A percentile compares a stretch with the other conserved stretches of the same genome.
phyloP scores from a whole-genome alignment of 2,113 vertebrate genomes.

The Mixornis gularis region DNA sequence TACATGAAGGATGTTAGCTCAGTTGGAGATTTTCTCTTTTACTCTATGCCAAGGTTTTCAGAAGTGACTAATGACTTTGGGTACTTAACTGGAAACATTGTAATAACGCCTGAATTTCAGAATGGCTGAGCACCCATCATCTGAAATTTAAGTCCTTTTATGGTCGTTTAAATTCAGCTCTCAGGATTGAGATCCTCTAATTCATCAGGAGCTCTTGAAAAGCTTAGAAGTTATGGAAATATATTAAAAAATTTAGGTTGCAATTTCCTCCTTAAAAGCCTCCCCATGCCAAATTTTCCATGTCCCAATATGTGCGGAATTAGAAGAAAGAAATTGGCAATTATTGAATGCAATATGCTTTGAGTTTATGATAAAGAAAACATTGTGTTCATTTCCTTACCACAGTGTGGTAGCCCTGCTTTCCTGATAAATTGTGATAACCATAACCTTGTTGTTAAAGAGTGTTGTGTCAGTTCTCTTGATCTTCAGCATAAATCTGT shows the following conservation, averaged over 20 bases:
- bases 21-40: constrained; percentile 58
- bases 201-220: constrained; percentile 33
- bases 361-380: constrained; percentile 16
- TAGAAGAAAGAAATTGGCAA: constrained; percentile 6
- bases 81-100: constrained; percentile 60
- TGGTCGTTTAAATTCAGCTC: constrained; percentile 38
- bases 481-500: background rate
- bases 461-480: background rate
- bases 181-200: constrained; percentile 14
- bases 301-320: background rate
- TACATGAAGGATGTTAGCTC: constrained; percentile 48
- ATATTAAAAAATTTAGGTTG: constrained; percentile 30
- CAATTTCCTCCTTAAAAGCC: constrained; percentile 43
- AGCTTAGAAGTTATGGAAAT: constrained; percentile 24
- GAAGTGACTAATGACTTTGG: constrained; percentile 63
- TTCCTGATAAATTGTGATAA: background rate
- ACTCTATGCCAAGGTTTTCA: constrained; percentile 56
- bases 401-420: background rate
- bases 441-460: background rate
- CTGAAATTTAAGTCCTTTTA: constrained; percentile 64
- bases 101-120: constrained; percentile 51
- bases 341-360: background rate
- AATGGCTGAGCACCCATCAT: constrained; percentile 46
- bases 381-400: background rate
- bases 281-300: constrained; percentile 5